phyloP scores from a whole-genome alignment of 2,888 invertebrate genomes.

The Eupelmus urozonus region DNA sequence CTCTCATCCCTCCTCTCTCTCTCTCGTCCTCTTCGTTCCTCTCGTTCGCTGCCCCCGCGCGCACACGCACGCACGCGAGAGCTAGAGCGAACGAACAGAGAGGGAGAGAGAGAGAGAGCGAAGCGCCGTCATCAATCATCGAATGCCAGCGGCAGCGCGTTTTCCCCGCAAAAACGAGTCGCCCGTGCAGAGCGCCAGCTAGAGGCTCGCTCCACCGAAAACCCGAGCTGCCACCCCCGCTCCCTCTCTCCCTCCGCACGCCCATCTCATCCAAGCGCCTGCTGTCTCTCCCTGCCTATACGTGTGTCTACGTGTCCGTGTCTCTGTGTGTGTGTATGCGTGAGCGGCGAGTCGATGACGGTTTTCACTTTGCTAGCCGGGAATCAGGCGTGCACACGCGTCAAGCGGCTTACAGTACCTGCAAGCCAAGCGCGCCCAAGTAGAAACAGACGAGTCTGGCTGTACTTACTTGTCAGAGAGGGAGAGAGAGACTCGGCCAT shows the following conservation, averaged over 20 bases:
- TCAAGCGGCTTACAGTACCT: background rate
- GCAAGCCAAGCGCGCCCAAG: too few species aligned
- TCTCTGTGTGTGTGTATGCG: background rate
- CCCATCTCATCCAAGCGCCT: background rate
- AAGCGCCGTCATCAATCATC: constrained; percentile 76
- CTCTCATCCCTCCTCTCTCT: constrained; percentile 35
- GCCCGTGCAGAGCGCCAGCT: constrained; percentile 54
- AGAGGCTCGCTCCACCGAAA: constrained; percentile 45
- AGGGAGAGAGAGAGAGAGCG: constrained; percentile 27
- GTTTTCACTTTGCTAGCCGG: constrained; percentile 49
- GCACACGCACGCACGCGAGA: background rate
- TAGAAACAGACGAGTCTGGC: background rate
- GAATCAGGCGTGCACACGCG: constrained; percentile 20
- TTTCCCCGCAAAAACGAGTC: constrained; percentile 70
- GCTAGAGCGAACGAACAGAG: background rate
- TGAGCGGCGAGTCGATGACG: constrained; percentile 43
- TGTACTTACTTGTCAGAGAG: background rate
- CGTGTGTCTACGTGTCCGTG: background rate
- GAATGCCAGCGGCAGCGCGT: constrained; percentile 74
- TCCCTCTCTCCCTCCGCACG: background rate
- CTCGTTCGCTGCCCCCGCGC: constrained; percentile 24
- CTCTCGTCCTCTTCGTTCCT: constrained; percentile 1
- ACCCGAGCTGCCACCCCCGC: constrained; percentile 49
- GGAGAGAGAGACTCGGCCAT: background rate
- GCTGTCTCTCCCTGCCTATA: background rate